Conservation (phyloP, 2,113 vertebrate genomes). For the Suricata suricatta region DNA sequence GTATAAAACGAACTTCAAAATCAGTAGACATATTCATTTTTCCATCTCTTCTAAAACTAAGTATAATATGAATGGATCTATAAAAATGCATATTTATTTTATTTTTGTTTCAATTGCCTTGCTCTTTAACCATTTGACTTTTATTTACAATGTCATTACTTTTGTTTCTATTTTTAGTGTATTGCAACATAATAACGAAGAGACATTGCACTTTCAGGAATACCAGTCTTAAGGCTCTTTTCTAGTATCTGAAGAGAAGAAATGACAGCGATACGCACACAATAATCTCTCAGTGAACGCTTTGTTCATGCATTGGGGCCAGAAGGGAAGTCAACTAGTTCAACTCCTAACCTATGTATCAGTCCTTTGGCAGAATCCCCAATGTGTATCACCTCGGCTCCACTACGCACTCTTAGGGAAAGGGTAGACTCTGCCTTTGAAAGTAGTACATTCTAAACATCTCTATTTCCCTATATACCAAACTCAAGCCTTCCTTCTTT, state of each 20-base stretch:
- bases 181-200: neutral
- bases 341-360: neutral
- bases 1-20: neutral
- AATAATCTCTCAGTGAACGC: neutral
- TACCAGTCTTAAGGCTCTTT: neutral
- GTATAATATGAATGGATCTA: neutral
- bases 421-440: neutral
- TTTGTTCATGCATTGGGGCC: neutral
- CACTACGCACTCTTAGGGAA: neutral
- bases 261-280: neutral
- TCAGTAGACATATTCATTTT: neutral
- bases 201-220: neutral
- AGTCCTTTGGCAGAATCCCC: neutral
- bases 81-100: neutral
- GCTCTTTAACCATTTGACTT: neutral
- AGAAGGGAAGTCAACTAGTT: neutral
- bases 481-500: neutral
- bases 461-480: neutral
- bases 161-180: conserved; percentile 3
- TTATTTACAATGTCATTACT: neutral
- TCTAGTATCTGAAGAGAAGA: neutral
- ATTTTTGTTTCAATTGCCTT: neutral
- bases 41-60: neutral
- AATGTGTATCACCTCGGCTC: neutral
- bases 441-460: neutral